phyloP scores from a whole-genome alignment of 2,888 invertebrate genomes.

The Caenorhabditis sp. region DNA sequence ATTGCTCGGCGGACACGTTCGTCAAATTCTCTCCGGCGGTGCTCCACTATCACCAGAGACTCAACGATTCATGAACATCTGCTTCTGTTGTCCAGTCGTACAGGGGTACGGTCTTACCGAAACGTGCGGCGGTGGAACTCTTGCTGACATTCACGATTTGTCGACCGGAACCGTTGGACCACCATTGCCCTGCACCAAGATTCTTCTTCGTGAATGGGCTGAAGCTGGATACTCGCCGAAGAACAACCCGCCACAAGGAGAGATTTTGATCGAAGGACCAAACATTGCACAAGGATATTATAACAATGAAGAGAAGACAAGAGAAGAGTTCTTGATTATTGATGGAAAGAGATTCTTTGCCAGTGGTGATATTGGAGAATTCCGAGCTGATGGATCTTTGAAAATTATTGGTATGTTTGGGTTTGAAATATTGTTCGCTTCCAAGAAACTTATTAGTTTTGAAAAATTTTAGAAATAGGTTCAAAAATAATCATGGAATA shows the following conservation, averaged over 20 bases:
- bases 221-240: conserved; percentile 76
- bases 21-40: conserved; percentile 89
- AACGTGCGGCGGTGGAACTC: conserved; percentile 86
- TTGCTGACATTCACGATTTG: conserved; percentile 75
- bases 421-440: too few species aligned
- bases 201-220: conserved; percentile 88
- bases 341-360: conserved; percentile 82
- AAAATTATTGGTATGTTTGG: conserved; percentile 86
- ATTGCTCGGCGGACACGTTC: conserved; percentile 87
- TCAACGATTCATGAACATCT: conserved; percentile 86
- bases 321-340: conserved; percentile 79
- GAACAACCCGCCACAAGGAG: conserved; percentile 85
- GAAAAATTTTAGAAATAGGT: too few species aligned
- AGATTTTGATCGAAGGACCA: conserved; percentile 85
- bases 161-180: conserved; percentile 87
- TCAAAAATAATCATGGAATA: too few species aligned
- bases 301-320: conserved; percentile 85
- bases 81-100: conserved; percentile 85
- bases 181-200: conserved; percentile 84
- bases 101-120: conserved; percentile 94
- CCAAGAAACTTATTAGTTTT: too few species aligned
- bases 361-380: conserved; percentile 94
- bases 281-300: conserved; percentile 93
- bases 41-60: conserved; percentile 95
- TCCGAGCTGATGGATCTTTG: conserved; percentile 90